Base-by-base conservation (phyloP, 2,888 invertebrate species). In the Acleris literana region DNA sequence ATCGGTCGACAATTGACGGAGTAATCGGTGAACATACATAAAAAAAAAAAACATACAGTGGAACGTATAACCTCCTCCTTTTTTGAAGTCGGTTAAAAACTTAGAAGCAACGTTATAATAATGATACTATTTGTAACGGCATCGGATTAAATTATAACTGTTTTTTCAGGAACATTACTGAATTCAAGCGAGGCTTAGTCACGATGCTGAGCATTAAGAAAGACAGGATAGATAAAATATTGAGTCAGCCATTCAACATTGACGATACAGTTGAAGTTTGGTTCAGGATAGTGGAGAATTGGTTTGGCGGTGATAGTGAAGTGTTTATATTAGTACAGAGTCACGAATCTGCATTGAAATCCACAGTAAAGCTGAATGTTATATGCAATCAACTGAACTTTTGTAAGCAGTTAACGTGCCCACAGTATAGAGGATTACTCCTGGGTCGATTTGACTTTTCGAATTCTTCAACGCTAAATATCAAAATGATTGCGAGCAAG, bases 261-360 rank as follows among this genome's bases (percentile, higher is more conserved):
- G 16, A 43, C 9, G 16, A 43, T 43, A 5, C 43, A 16, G 43
- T 9, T 43, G 43, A 43, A 43, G 43, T 43, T 43, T 43, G 43
- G 43, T 4, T 43, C 9, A 16, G 4, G 13, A 3, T 43, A 13
- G 43, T 7, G 0, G 0, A 0, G 0, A 39, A 1, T 0, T 2
- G 6, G 0, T 0, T 2, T 4, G 0, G 7, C 13, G 2, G 1
- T 43, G 1, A 1, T 43, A 16, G 0, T 13, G 3, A 11, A 16
- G 43, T 16, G 13, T 43, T 16, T 5, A 43, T 43, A 16, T 16
- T 16, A 16, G 5, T 43, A 2, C 13, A 43, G 9, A 43, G 16
- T 16, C 43, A 43, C 16, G 43, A 13, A 43, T 43, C 43, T 16
- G 43, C 43, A 13, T 43, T 43, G 43, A 16, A 43, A 7, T 43